Evolutionary conservation across 2,797 vertebrate genomes (phyloP).

Genomic region (Helicolenus hilgendorfi): DNA sequence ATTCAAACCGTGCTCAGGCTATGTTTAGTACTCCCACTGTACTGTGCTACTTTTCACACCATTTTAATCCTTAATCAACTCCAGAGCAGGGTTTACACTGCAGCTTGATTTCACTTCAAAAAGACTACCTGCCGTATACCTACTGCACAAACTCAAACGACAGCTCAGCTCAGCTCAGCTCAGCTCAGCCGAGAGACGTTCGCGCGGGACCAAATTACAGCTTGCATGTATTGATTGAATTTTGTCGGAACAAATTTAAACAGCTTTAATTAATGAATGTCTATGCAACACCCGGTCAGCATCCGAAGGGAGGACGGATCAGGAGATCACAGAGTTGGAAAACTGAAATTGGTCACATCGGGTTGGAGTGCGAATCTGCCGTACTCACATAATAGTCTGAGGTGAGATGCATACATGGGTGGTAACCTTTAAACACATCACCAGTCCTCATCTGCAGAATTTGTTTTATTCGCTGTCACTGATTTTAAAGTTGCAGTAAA

Average conservation of each 20-base stretch:
- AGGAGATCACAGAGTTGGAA: neutral
- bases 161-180: neutral
- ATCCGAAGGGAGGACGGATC: neutral
- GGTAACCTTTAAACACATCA: constrained; percentile 20
- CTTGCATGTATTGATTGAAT: neutral
- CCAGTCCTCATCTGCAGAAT: neutral
- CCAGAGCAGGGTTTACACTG: neutral
- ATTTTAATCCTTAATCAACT: neutral
- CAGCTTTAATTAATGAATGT: constrained; percentile 24
- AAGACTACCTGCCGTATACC: neutral
- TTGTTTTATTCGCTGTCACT: neutral
- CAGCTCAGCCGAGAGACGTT: neutral
- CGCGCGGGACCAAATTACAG: constrained; percentile 22
- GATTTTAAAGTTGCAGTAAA: neutral
- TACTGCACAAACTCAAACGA: neutral
- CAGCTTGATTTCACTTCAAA: neutral
- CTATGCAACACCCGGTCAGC: neutral
- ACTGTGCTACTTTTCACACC: neutral
- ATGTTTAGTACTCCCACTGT: neutral
- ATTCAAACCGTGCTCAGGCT: neutral
- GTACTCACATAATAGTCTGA: neutral
- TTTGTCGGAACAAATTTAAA: constrained; percentile 3
- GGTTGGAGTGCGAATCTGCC: neutral
- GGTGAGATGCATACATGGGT: neutral
- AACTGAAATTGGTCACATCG: neutral